Percentiles rank a stretch among this genome's conserved stretches.
Conservation (phyloP, 2,113 vertebrate genomes). For the Coregonus clupeaformis region DNA sequence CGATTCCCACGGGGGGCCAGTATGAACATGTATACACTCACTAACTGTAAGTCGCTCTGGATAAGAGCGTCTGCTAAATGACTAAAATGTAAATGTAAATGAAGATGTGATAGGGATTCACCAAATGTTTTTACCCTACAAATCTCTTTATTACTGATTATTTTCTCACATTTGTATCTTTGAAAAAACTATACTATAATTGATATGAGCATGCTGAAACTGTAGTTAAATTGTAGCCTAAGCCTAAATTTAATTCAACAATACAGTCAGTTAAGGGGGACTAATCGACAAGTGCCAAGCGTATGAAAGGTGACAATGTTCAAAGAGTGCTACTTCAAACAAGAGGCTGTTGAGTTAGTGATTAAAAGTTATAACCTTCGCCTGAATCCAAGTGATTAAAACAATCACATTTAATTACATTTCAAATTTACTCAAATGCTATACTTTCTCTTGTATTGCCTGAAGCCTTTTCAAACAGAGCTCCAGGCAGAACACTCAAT, state of each 20-base stretch:
- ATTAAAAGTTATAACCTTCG: slow-evolving; percentile 74
- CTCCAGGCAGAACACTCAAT: slow-evolving; percentile 38
- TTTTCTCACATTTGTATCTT: not conserved
- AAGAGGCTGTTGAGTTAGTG: slow-evolving; percentile 71
- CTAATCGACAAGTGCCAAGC: slow-evolving; percentile 59
- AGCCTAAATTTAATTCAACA: not conserved
- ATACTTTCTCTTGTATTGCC: slow-evolving; percentile 32
- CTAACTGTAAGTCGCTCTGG: too few species aligned
- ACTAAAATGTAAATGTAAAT: too few species aligned
- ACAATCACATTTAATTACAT: slow-evolving; percentile 79
- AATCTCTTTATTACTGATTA: too few species aligned
- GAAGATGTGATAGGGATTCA: too few species aligned
- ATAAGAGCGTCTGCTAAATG: too few species aligned
- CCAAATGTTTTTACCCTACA: too few species aligned
- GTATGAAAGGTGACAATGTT: slow-evolving; percentile 65
- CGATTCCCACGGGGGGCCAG: too few species aligned
- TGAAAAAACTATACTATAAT: not conserved
- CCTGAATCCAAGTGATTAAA: slow-evolving; percentile 73
- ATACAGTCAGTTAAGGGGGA: slow-evolving; percentile 51
- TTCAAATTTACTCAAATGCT: slow-evolving; percentile 64
- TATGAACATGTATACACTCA: too few species aligned
- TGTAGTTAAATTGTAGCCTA: not conserved
- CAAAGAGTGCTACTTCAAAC: slow-evolving; percentile 68
- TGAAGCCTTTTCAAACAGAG: slow-evolving; percentile 48
- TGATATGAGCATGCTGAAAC: not conserved